A percentile compares a stretch with the other conserved stretches of the same genome.
Conservation (phyloP, 2,888 invertebrate genomes). For the Philereme transversata region DNA sequence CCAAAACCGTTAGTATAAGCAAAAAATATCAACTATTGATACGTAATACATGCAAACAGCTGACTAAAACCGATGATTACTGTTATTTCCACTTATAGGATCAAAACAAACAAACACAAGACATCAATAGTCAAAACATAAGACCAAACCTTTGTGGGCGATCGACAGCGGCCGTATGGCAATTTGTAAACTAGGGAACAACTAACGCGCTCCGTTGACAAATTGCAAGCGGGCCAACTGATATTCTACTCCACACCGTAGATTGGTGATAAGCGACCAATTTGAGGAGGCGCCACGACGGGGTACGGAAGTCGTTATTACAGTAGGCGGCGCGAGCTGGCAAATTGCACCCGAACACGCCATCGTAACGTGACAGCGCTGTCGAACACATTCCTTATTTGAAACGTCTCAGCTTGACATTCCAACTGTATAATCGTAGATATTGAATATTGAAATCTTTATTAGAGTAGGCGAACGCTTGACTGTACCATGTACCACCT, state of each 20-base stretch:
- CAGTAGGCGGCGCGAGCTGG: constrained; percentile 80
- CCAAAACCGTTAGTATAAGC: no score
- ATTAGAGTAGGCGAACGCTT: constrained; percentile 33
- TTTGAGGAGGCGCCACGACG: constrained; percentile 83
- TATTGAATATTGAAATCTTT: constrained; percentile 53
- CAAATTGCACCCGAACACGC: constrained; percentile 81
- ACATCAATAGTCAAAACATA: neutral
- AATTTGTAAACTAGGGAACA: constrained; percentile 54
- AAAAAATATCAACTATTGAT: no score
- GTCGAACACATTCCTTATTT: constrained; percentile 81
- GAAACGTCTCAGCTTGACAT: constrained; percentile 76
- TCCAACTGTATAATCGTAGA: constrained; percentile 55
- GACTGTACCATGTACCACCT: constrained; percentile 19
- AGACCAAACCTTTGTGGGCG: constrained; percentile 6
- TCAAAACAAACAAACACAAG: neutral
- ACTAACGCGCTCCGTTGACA: constrained; percentile 69
- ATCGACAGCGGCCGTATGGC: constrained; percentile 21
- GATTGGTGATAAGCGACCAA: constrained; percentile 84
- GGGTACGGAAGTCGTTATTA: constrained; percentile 84
- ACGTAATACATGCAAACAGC: neutral
- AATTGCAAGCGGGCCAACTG: constrained; percentile 75
- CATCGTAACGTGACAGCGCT: constrained; percentile 82
- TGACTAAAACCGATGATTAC: neutral
- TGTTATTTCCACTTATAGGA: neutral
- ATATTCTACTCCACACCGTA: constrained; percentile 77